Evolutionary conservation across 2,888 invertebrate genomes (phyloP), one percentile per base, ranked within the genome.

Genomic region (Phyto melanocephala): DNA sequence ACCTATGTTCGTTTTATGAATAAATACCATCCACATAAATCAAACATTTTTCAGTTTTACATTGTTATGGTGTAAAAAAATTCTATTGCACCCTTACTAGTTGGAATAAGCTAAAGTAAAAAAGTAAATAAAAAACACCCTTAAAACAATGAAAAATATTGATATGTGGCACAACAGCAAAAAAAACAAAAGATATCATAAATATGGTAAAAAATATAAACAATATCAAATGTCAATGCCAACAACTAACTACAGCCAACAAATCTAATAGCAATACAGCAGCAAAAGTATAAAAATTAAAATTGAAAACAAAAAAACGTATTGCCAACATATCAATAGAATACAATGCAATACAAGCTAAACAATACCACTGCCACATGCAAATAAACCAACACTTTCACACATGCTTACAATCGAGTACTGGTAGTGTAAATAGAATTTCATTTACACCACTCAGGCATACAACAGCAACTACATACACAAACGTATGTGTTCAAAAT

Each of bases 201-300:
- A 78, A 76, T 72, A 72, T 83, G 67, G 17, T 58, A 72, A 22
- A 70, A 80, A 60, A 76, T 68, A 74, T 68, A 74, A 79, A 78
- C 78, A 81, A 74, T 71, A 81, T 77, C 83, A 81, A 81, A 81
- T 81, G 68, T 72, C 78, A 70, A 78, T 79, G 80, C 71, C 76
- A 84, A 68, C 72, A 80, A 81, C 58, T 56, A 58, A 50, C 63
- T 58, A 42, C 47, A 65, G 45, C 67, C 33, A 50, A 79, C 50
- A 65, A 50, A 45, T 47, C 78, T 40, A 80, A 70, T 24, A 62
- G 52, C 52, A 70, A 6, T 8, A 11, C 28, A 37, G 10, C 15
- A 54, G 11, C 15, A 47, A 35, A 11, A 56, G 35, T 17, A 28
- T 15, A 40, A 67, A 28, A 42, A 56, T 50, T 28, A 20, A 17